Evolutionary conservation across 92 coral and sea anemone genomes (phyloP), one percentile per base, ranked within the genome.

Genomic region (Pocillopora meandrina): DNA sequence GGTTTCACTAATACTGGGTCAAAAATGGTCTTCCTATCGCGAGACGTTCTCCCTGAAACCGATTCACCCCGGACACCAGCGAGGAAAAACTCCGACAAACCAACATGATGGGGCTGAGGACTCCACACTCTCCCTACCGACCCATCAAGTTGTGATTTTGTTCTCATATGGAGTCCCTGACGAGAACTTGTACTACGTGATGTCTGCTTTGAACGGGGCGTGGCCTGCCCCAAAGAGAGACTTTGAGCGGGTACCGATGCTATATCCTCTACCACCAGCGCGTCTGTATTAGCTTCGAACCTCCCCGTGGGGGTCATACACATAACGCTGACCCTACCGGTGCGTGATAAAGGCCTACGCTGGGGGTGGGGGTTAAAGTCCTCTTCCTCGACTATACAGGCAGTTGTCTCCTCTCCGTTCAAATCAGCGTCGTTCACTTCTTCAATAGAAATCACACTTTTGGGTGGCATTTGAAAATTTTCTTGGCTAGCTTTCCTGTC

Each of bases 51-150:
- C 34, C 66, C 69, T 35, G 87, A 80, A 2, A 86, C 71, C 6
- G 84, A 61, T 10, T 68, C 92, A 12, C 81, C 74, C 55, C 89
- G 78, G 33, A 96, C 98, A 19, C 98, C 99, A 42, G 90, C 93
- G 15, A 96, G 92, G 71, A 96, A 96, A 82, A 96, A 96, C 58
- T 87, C 87, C 1, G 98, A 87, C 36, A 96, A 80, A 4, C 97
- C 99, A 1, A 92, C 90, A 79, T 92, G 91, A 9, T 86, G 60
- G 7, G 93, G 96, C 56, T 89, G 83, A 7, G 96, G 96, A 71
- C 92, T 94, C 99, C 99, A 96, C 56, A 93, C 93, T 64, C 97
- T 95, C 18, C 63, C 81, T 7, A 63, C 23, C 58, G 47, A 84
- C 11, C 72, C 65, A 34, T 61, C 59, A 35, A 67, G 57, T 16